phyloP scores from a whole-genome alignment of 2,888 invertebrate genomes.

The Archips xylosteana region DNA sequence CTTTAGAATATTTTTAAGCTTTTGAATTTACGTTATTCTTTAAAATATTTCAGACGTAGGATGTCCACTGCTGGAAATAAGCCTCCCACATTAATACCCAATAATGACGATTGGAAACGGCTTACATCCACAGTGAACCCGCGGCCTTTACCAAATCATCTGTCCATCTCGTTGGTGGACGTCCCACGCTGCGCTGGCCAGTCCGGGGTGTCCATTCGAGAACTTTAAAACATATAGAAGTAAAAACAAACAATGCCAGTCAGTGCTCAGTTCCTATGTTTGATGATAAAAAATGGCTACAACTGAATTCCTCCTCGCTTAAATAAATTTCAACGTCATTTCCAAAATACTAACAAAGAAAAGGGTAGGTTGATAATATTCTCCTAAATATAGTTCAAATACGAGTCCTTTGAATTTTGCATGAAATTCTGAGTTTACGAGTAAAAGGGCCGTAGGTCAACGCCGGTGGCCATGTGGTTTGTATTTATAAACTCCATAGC shows the following conservation, averaged over 20 bases:
- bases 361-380: neutral
- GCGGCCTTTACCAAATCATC: too few species aligned
- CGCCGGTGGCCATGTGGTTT: constrained; percentile 55
- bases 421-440: constrained; percentile 22
- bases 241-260: neutral
- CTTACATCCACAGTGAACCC: too few species aligned
- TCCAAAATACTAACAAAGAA: constrained; percentile 2
- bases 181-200: too few species aligned
- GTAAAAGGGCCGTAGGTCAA: constrained; percentile 2
- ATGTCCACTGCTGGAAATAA: too few species aligned
- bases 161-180: too few species aligned
- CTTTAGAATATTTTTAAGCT: too few species aligned
- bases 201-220: too few species aligned
- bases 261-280: neutral
- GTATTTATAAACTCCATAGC: constrained; percentile 55
- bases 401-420: constrained; percentile 18
- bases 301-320: neutral
- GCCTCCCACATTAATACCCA: too few species aligned
- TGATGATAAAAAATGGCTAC: neutral
- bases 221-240: neutral
- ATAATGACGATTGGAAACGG: too few species aligned
- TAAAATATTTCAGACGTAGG: too few species aligned
- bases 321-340: neutral
- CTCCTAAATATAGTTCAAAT: constrained; percentile 19
- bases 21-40: too few species aligned